phyloP scores from a whole-genome alignment of 2,888 invertebrate species.

The Caenorhabditis sinica region DNA sequence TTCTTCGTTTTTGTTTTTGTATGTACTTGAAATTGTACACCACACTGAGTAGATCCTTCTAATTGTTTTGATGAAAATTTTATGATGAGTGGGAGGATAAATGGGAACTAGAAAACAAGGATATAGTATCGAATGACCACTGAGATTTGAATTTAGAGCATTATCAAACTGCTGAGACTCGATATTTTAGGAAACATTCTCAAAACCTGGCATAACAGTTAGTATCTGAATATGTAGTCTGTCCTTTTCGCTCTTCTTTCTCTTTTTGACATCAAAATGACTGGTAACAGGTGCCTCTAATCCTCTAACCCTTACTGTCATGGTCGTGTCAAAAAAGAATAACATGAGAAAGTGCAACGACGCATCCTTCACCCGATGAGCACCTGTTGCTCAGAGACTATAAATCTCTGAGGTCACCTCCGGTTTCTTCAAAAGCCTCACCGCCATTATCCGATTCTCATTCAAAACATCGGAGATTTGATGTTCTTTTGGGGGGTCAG shows the following conservation, averaged over 20 bases:
- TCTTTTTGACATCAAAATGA: conserved; percentile 25
- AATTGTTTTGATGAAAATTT: conserved; percentile 65
- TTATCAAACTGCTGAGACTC: neutral
- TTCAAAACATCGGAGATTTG: conserved; percentile 51
- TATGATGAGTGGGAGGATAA: conserved; percentile 27
- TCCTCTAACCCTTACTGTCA: conserved; percentile 11
- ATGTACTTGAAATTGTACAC: conserved; percentile 63
- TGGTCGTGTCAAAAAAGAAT: conserved; percentile 18
- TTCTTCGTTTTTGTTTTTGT: conserved; percentile 46
- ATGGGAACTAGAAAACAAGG: conserved; percentile 15
- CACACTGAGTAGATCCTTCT: conserved; percentile 44
- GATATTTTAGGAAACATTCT: too few relatives aligned
- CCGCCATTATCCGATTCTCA: conserved; percentile 11
- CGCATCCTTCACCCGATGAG: conserved; percentile 46
- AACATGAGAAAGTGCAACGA: conserved; percentile 30
- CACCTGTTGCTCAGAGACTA: conserved; percentile 59
- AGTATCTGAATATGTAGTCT: too few relatives aligned
- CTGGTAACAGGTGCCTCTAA: conserved; percentile 11
- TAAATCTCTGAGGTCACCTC: conserved; percentile 56
- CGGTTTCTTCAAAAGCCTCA: conserved; percentile 45
- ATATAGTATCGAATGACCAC: conserved; percentile 22
- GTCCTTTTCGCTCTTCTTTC: neutral
- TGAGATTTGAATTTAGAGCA: neutral
- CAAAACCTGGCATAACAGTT: neutral
- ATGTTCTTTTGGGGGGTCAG: conserved; percentile 55